Conservation (phyloP, 23 tunicate species). For the Trididemnum clinides region DNA sequence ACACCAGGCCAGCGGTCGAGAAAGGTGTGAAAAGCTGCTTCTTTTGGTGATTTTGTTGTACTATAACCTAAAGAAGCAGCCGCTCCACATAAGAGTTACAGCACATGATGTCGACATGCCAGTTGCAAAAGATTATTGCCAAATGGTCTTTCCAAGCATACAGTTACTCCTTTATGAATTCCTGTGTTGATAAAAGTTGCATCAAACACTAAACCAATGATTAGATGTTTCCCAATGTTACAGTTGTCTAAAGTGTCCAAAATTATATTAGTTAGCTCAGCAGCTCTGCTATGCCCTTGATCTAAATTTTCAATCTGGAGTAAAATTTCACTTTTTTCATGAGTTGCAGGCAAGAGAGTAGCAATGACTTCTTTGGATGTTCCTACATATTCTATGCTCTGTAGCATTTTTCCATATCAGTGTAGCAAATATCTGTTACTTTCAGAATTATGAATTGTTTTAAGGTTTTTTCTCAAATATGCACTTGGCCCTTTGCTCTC, state of each 20-base stretch:
- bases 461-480: too few species aligned
- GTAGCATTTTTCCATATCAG: too few species aligned
- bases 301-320: not conserved
- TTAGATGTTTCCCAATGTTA: not conserved
- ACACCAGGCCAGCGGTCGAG: conserved; percentile 7
- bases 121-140: not conserved
- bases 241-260: not conserved
- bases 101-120: conserved; percentile 18
- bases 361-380: too few species aligned
- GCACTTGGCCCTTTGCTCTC: too few species aligned
- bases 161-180: conserved; percentile 15
- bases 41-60: not conserved
- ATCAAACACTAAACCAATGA: conserved; percentile 16
- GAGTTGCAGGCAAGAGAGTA: too few species aligned
- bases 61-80: too few species aligned
- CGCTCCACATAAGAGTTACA: too few species aligned
- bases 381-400: too few species aligned
- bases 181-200: conserved; percentile 1
- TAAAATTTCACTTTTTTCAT: not conserved
- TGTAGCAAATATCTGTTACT: too few species aligned
- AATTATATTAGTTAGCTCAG: not conserved
- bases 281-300: conserved; percentile 3
- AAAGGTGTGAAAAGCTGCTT: not conserved
- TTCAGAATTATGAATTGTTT: too few species aligned
- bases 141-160: not conserved